Evolutionary conservation across 2,113 vertebrate genomes (phyloP).

Genomic region (Hymenochirus boettgeri): DNA sequence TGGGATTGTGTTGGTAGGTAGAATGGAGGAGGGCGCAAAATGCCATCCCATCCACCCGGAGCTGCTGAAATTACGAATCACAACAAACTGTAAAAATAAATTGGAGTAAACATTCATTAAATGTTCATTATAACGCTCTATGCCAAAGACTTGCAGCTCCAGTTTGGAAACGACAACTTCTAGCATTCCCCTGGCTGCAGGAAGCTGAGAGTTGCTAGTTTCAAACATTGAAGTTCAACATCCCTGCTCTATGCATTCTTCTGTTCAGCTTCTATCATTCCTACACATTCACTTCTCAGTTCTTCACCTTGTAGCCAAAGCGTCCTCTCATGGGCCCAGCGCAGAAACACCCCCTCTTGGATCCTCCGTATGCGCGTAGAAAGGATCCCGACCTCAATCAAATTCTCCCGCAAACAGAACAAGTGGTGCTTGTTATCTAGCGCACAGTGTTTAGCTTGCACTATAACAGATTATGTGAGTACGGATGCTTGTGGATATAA

Average conservation of each 20-base stretch:
- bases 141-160: not conserved
- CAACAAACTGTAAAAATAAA: slow-evolving; percentile 31
- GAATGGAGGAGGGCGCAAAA: slow-evolving; percentile 37
- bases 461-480: too few relatives aligned
- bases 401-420: not conserved
- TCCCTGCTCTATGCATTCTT: not conserved
- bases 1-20: slow-evolving; percentile 37
- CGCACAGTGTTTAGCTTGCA: too few relatives aligned
- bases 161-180: too few relatives aligned
- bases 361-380: slow-evolving; percentile 65
- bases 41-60: slow-evolving; percentile 39
- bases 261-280: too few relatives aligned
- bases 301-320: slow-evolving; percentile 68
- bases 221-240: too few relatives aligned
- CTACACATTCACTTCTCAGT: not conserved
- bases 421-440: too few relatives aligned
- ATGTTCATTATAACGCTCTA: too few relatives aligned
- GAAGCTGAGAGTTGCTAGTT: too few relatives aligned
- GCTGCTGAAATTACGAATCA: slow-evolving; percentile 40
- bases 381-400: slow-evolving; percentile 23
- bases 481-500: too few relatives aligned
- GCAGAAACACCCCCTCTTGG: slow-evolving; percentile 69
- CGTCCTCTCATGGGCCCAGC: slow-evolving; percentile 71
- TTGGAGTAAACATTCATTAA: not conserved
- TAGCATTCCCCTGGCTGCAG: not conserved